Percentiles rank a stretch among this genome's conserved stretches.
Conservation (phyloP, 2,113 vertebrate genomes). For the Psittacula cyanocephala region DNA sequence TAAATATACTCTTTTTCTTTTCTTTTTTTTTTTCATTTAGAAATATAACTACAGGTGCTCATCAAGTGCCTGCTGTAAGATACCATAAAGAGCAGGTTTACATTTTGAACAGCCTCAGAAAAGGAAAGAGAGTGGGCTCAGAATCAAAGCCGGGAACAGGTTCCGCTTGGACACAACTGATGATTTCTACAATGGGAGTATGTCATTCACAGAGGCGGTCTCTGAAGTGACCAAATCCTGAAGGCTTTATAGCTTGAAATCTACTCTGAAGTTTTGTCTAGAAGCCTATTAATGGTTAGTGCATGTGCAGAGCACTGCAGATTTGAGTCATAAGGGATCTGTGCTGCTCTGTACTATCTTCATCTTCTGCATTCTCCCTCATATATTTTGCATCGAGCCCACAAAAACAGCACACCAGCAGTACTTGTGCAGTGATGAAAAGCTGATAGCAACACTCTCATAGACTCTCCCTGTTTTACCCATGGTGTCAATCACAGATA, state of each 20-base stretch:
- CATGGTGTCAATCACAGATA: not conserved
- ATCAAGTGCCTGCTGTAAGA: not conserved
- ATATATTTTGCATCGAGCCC: not conserved
- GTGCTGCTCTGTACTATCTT: not conserved
- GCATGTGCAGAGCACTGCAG: not conserved
- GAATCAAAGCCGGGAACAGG: not conserved
- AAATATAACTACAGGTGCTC: not conserved
- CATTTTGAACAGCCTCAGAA: not conserved
- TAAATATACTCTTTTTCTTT: not conserved
- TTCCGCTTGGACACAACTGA: not conserved
- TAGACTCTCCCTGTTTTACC: not conserved
- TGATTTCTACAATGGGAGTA: not conserved
- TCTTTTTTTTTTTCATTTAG: not conserved
- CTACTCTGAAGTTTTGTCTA: not conserved
- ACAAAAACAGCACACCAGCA: slow-evolving; percentile 9
- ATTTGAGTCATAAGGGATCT: slow-evolving; percentile 2
- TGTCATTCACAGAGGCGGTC: not conserved
- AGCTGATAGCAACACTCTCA: not conserved
- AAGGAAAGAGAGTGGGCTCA: not conserved
- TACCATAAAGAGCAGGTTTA: not conserved
- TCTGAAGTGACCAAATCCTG: not conserved
- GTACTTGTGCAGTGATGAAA: not conserved
- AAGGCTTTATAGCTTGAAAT: not conserved
- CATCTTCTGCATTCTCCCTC: not conserved
- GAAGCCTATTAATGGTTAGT: not conserved